phyloP scores from a whole-genome alignment of 92 coral and sea anemone genomes.

The Palythoa heliodiscus region DNA sequence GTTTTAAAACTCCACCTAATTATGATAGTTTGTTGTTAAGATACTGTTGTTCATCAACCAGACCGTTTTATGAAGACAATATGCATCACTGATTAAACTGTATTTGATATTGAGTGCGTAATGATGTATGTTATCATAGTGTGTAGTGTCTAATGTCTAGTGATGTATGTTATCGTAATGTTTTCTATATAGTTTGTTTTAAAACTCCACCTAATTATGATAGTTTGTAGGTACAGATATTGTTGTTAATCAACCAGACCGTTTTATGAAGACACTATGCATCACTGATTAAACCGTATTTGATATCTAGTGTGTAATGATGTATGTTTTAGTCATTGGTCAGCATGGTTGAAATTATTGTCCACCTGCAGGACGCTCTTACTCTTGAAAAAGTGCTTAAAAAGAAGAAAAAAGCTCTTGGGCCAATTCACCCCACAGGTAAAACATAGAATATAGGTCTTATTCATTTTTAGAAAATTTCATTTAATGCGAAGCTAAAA shows the following conservation, averaged over 20 bases:
- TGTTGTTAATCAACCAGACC: conserved; percentile 56
- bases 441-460: background rate
- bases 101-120: background rate
- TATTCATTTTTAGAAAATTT: background rate
- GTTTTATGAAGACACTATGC: conserved; percentile 53
- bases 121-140: background rate
- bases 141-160: no score
- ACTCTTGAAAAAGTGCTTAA: conserved; percentile 90
- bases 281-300: conserved; percentile 44
- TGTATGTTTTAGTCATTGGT: conserved; percentile 13
- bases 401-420: conserved; percentile 91
- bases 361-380: conserved; percentile 79
- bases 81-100: conserved; percentile 47
- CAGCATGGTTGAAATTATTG: background rate
- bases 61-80: conserved; percentile 54
- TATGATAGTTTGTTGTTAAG: conserved; percentile 33
- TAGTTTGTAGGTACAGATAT: conserved; percentile 32
- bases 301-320: background rate
- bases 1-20: no score
- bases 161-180: no score
- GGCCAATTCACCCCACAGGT: conserved; percentile 77
- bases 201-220: background rate
- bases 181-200: no score
- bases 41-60: conserved; percentile 53
- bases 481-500: background rate